Percentiles rank a stretch among this genome's conserved stretches.
These are phyloP conservation scores for Scolopax bukidnonensis DNA, from an alignment of 2,797 vertebrate species.

Conservation along the genomic window DNA sequence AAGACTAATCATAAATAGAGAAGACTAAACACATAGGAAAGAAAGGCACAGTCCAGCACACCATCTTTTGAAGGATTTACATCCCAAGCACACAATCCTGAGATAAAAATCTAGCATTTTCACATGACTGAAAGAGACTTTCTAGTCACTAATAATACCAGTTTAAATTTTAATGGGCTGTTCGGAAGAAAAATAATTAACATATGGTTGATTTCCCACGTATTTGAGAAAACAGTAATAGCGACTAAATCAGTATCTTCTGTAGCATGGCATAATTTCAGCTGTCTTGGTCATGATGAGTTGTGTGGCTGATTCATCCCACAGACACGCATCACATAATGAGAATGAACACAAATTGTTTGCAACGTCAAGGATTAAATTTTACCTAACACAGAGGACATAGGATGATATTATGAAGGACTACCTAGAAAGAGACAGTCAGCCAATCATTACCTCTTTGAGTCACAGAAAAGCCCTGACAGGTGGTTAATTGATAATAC, in stretches of 20 bases:
- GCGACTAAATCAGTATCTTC: slow-evolving; percentile 29
- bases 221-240: slow-evolving; percentile 37
- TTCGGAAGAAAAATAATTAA: slow-evolving; percentile 53
- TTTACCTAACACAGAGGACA: background rate
- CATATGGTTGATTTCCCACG: slow-evolving; percentile 42
- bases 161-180: slow-evolving; percentile 25
- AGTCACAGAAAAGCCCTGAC: slow-evolving; percentile 40
- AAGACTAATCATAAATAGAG: background rate
- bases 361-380: background rate
- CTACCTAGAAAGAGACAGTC: slow-evolving; percentile 21
- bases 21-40: background rate
- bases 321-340: background rate
- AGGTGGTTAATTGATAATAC: slow-evolving; percentile 56
- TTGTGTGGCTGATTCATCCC: slow-evolving; percentile 6
- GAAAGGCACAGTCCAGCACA: background rate
- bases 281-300: slow-evolving; percentile 28
- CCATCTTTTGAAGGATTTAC: background rate
- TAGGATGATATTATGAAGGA: background rate
- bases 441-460: background rate
- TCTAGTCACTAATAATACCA: background rate
- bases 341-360: background rate
- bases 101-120: background rate
- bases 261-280: background rate
- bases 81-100: background rate
- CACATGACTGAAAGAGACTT: background rate